These are phyloP conservation scores for Python bivittatus DNA, from an alignment of 2,113 vertebrate genomes.

Conservation along the genomic window DNA sequence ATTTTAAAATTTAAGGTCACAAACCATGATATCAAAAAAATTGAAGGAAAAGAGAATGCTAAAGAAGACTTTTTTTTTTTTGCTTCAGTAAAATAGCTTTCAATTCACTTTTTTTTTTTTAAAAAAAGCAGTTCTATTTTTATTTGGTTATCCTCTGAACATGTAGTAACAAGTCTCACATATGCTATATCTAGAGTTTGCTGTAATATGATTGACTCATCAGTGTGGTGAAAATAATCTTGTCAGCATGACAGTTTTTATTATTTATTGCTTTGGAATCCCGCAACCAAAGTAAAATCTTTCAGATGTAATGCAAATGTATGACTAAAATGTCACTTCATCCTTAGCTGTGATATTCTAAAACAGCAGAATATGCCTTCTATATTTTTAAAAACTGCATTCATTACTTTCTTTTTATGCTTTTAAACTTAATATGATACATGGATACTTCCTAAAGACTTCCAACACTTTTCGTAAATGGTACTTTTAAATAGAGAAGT, in stretches of 20 bases:
- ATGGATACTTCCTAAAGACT: background rate
- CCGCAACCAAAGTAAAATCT: background rate
- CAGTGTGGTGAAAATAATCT: background rate
- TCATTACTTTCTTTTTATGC: background rate
- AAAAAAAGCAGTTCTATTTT: background rate
- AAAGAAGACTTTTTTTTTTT: background rate
- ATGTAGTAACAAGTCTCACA: background rate
- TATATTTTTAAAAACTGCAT: constrained; percentile 16
- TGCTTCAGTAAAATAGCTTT: background rate
- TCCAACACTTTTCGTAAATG: background rate
- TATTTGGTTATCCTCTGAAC: background rate
- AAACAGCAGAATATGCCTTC: constrained; percentile 40
- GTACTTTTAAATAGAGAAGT: constrained; percentile 38
- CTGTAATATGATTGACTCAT: background rate
- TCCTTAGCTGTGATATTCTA: constrained; percentile 43
- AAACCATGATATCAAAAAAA: background rate
- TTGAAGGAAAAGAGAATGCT: background rate
- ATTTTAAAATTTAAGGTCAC: background rate
- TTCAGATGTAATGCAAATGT: background rate
- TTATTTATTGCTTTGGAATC: background rate
- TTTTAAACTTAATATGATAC: background rate
- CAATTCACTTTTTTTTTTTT: background rate
- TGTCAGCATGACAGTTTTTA: background rate
- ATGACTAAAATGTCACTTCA: constrained; percentile 44
- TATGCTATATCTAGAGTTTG: background rate